Evolutionary conservation across 2,797 vertebrate species (phyloP), one percentile per base, ranked within the genome.

Genomic region (Lagothrix lagotricha): DNA sequence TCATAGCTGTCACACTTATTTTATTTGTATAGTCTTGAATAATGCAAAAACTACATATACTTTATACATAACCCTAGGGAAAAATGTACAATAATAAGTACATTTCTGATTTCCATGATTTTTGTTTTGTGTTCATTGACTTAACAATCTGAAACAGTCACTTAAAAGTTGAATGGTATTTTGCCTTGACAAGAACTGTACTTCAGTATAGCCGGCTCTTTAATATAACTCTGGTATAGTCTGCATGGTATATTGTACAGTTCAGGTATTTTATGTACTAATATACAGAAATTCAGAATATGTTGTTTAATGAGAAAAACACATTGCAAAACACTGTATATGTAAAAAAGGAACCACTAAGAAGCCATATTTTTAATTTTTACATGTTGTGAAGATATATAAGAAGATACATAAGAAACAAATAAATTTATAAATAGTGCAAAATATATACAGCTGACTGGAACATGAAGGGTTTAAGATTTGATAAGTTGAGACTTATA

Each of bases 41-140:
- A 81, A 92, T 70, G 41, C 48, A 92, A 85, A 92, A 95, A 83
- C 36, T 2, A 83, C 2, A 0, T 82, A 33, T 2, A 67, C n/a
- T 67, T 50, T 84, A 9, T 64, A 44, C 72, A 67, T 81, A 91
- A 86, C 36, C 82, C 41, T 58, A 93, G 64, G 46, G 17, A 67
- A 67, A 48, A 41, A 64, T 46, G 28, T 79, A 54, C 24, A 52
- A 72, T 86, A 88, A 79, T 48, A 20, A 90, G 11, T 36, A 70
- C 89, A 7, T 82, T 72, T 52, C 20, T 81, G 82, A 24, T 90
- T 91, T 48, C 20, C 36, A 15, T 70, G 81, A 52, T 41, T 75
- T 97, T 94, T 90, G 64, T 93, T 84, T 95, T 22, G 76, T 76
- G 33, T 70, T 93, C 88, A 92, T 73, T 84, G 30, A 91, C n/a